Percentiles rank a stretch among this genome's conserved stretches.
phyloP scores from a whole-genome alignment of 2,113 vertebrate genomes.

The Thermophis baileyi region DNA sequence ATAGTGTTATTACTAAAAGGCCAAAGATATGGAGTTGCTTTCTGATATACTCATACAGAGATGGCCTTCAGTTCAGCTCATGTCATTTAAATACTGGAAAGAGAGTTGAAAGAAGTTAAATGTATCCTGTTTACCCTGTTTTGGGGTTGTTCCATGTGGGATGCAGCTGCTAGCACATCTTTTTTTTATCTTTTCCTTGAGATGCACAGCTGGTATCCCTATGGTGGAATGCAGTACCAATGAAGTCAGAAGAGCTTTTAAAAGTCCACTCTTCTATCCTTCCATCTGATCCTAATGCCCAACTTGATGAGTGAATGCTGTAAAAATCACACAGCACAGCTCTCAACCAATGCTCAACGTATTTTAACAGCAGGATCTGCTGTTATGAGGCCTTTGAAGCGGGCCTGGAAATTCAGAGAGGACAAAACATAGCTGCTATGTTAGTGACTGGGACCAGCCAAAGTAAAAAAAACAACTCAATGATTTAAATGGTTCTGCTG shows the following conservation, averaged over 20 bases:
- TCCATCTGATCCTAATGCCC: conserved; percentile 6
- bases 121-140: not conserved
- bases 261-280: conserved; percentile 6
- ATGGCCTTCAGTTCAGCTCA: not conserved
- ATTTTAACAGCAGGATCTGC: not conserved
- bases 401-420: not conserved
- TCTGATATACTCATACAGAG: not conserved
- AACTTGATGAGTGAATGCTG: not conserved
- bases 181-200: not conserved
- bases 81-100: not conserved
- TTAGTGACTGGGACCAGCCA: not conserved
- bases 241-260: conserved; percentile 15
- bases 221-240: conserved; percentile 19
- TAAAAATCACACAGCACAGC: not conserved
- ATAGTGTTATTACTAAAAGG: not conserved
- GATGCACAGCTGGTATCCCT: conserved; percentile 28
- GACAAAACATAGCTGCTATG: not conserved
- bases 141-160: not conserved
- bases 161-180: conserved; percentile 11
- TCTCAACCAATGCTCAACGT: not conserved
- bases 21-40: not conserved
- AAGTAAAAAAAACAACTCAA: not conserved
- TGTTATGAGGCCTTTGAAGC: not conserved
- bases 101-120: not conserved
- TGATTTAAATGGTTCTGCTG: not conserved